Evolutionary conservation across 2,888 invertebrate genomes (phyloP).

Genomic region (Noctuana brunneofusca): DNA sequence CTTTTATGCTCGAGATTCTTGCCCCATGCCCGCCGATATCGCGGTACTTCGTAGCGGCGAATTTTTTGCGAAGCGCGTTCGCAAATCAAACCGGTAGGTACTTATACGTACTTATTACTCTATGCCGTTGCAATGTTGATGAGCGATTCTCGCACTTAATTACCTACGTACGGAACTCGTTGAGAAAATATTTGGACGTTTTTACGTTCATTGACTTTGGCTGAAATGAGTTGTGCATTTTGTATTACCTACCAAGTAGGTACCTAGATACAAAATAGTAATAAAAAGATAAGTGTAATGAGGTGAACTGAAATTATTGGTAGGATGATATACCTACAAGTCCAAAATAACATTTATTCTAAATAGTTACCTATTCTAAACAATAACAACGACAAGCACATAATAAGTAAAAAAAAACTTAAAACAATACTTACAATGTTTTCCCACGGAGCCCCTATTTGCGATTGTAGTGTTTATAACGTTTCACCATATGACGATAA

Average conservation of each 20-base stretch:
- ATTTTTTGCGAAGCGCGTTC: conserved; percentile 72
- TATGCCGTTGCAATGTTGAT: conserved; percentile 41
- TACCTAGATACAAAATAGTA: neutral
- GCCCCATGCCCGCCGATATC: conserved; percentile 54
- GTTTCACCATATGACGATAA: conserved; percentile 54
- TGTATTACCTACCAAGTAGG: neutral
- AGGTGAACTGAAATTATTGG: too few species aligned
- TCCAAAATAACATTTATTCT: too few species aligned
- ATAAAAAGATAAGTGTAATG: neutral
- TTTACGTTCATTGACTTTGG: conserved; percentile 32
- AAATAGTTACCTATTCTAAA: too few species aligned
- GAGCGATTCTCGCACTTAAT: conserved; percentile 38
- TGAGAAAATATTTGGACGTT: conserved; percentile 34
- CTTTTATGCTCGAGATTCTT: conserved; percentile 74
- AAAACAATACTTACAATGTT: conserved; percentile 59
- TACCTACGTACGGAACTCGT: conserved; percentile 35
- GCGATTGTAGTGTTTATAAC: conserved; percentile 30
- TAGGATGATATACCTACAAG: too few species aligned
- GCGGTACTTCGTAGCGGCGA: conserved; percentile 67
- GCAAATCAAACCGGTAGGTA: conserved; percentile 75
- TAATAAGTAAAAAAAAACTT: conserved; percentile 33
- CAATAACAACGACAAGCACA: neutral
- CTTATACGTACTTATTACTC: conserved; percentile 46
- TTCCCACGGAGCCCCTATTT: conserved; percentile 57
- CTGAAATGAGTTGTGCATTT: conserved; percentile 7